A percentile compares a stretch with the other conserved stretches of the same genome.
These are phyloP conservation scores for Eristalinus sepulchralis DNA, from an alignment of 2,888 invertebrate genomes.

Conservation along the genomic window DNA sequence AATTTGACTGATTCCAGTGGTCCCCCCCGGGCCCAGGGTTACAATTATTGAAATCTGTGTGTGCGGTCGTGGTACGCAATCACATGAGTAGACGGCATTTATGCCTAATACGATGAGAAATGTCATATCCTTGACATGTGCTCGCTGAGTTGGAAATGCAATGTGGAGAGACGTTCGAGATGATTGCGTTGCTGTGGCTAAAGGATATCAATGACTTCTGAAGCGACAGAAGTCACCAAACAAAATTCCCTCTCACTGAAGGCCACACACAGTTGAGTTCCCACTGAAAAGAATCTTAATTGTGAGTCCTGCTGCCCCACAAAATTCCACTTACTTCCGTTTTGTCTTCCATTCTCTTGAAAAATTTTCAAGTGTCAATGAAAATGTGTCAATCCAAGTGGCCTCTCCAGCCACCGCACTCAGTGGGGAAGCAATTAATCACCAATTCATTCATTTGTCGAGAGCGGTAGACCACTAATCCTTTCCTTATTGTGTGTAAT, in stretches of 20 bases:
- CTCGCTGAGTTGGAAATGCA: neutral
- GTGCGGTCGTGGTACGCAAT: neutral
- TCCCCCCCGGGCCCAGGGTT: too few species aligned
- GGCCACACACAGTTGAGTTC: too few species aligned
- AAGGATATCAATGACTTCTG: too few species aligned
- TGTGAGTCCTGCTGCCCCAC: too few species aligned
- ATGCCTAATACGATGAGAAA: neutral
- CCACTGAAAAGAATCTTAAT: too few species aligned
- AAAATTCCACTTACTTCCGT: too few species aligned
- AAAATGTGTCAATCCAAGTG: neutral
- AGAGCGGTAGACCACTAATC: neutral
- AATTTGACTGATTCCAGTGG: constrained; percentile 21
- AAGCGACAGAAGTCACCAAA: too few species aligned
- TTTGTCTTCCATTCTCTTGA: too few species aligned
- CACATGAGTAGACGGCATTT: neutral
- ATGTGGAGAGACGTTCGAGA: too few species aligned
- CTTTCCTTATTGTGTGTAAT: constrained; percentile 11
- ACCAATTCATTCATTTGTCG: constrained; percentile 9
- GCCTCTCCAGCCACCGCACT: neutral
- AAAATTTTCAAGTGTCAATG: neutral
- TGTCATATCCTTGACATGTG: neutral
- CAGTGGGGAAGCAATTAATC: neutral
- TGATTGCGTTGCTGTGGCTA: too few species aligned
- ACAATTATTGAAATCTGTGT: neutral
- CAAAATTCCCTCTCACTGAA: too few species aligned